Evolutionary conservation across 2,113 vertebrate genomes (phyloP).

Genomic region (Carettochelys insculpta): DNA sequence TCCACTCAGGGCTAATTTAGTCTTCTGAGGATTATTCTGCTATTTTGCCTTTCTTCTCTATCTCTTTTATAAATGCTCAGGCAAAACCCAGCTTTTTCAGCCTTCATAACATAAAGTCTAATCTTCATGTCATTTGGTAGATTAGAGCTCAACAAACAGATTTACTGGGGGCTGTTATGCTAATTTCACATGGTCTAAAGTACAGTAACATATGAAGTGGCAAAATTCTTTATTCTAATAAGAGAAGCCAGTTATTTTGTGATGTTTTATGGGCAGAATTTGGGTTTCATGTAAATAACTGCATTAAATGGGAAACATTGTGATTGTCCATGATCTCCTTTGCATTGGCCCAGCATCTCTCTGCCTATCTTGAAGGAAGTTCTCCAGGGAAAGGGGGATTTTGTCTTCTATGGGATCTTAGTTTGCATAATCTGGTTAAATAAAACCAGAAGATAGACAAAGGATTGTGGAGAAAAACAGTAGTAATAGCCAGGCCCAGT

Average conservation of each 20-base stretch:
- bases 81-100: neutral
- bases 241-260: neutral
- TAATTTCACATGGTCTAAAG: neutral
- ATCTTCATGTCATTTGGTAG: neutral
- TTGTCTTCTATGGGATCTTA: neutral
- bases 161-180: neutral
- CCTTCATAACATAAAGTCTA: neutral
- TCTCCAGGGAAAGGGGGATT: constrained; percentile 49
- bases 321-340: neutral
- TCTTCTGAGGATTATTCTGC: neutral
- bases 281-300: neutral
- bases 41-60: neutral
- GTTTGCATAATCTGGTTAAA: constrained; percentile 71
- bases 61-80: neutral
- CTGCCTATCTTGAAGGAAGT: constrained; percentile 23
- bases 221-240: neutral
- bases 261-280: neutral
- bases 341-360: neutral
- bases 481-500: constrained; percentile 38
- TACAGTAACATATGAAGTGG: neutral
- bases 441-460: constrained; percentile 25
- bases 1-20: neutral
- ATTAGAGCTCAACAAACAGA: neutral
- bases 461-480: constrained; percentile 27
- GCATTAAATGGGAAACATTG: neutral